A percentile compares a stretch with the other conserved stretches of the same genome.
Conservation (phyloP, 2,888 invertebrate genomes). For the Hemicrepidius hirtus region DNA sequence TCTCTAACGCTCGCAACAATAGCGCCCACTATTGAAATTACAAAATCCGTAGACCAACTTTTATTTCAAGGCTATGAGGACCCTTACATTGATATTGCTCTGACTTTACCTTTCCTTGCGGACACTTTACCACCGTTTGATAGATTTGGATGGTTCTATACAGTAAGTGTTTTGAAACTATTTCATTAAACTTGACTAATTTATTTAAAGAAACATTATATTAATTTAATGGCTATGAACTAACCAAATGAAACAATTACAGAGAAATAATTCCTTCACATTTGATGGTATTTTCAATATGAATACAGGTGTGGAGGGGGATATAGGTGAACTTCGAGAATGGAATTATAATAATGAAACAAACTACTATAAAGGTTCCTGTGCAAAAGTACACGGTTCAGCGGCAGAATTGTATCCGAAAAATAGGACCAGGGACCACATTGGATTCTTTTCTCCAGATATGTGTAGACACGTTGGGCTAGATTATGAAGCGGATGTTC, state of each 20-base stretch:
- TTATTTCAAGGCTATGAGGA: constrained; percentile 90
- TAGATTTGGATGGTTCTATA: constrained; percentile 91
- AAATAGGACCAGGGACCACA: constrained; percentile 74
- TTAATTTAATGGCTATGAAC: background rate
- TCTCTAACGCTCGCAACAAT: constrained; percentile 77
- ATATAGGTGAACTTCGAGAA: constrained; percentile 80
- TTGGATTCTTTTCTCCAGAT: constrained; percentile 84
- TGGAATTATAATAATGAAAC: constrained; percentile 83
- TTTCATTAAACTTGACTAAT: too few relatives aligned
- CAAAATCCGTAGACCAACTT: constrained; percentile 80
- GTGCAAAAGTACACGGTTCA: constrained; percentile 81
- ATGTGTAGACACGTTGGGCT: constrained; percentile 82
- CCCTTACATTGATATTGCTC: constrained; percentile 80
- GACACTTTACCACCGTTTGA: constrained; percentile 77
- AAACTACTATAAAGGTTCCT: constrained; percentile 73
- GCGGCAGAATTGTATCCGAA: constrained; percentile 88
- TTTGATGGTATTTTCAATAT: constrained; percentile 87
- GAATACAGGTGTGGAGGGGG: constrained; percentile 80
- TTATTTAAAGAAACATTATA: too few relatives aligned
- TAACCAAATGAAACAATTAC: constrained; percentile 56
- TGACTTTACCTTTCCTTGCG: constrained; percentile 75
- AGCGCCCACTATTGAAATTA: constrained; percentile 75
- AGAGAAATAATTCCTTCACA: constrained; percentile 85
- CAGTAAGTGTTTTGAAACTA: too few relatives aligned
- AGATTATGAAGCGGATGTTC: constrained; percentile 77